Evolutionary conservation across 2,113 vertebrate genomes (phyloP).

Genomic region (Philantomba maxwellii): DNA sequence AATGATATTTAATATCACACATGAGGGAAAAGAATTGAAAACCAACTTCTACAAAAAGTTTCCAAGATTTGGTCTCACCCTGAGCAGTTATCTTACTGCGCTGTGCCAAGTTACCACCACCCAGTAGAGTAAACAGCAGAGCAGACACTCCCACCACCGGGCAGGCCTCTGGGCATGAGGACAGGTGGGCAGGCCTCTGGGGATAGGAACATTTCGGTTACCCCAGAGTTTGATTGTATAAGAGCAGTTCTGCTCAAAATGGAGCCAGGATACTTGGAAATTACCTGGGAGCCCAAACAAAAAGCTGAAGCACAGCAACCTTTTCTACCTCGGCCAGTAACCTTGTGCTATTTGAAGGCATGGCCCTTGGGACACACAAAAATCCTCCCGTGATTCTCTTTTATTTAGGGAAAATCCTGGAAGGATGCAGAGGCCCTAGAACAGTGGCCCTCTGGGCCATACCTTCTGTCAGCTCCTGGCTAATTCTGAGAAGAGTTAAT

Average conservation of each 20-base stretch:
- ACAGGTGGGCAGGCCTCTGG: not conserved
- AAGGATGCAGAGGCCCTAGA: not conserved
- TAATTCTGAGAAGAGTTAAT: not conserved
- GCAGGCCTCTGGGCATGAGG: not conserved
- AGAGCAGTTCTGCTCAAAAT: not conserved
- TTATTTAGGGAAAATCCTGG: not conserved
- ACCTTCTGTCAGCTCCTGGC: not conserved
- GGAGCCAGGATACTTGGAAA: not conserved
- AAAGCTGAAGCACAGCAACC: not conserved
- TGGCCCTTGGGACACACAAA: not conserved
- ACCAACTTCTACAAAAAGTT: not conserved
- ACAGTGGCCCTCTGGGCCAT: not conserved
- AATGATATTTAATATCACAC: not conserved
- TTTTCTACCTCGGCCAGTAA: not conserved
- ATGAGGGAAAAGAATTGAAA: not conserved
- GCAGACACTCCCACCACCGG: not conserved
- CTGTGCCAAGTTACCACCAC: conserved; percentile 18
- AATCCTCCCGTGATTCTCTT: not conserved
- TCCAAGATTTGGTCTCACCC: not conserved
- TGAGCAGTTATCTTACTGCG: not conserved
- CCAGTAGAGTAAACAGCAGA: not conserved
- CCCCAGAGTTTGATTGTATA: not conserved
- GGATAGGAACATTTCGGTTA: not conserved
- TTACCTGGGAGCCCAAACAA: not conserved
- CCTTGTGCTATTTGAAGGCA: not conserved